Evolutionary conservation across 2,888 invertebrate genomes (phyloP), one percentile per base, ranked within the genome.

Genomic region (Acronicta alni): DNA sequence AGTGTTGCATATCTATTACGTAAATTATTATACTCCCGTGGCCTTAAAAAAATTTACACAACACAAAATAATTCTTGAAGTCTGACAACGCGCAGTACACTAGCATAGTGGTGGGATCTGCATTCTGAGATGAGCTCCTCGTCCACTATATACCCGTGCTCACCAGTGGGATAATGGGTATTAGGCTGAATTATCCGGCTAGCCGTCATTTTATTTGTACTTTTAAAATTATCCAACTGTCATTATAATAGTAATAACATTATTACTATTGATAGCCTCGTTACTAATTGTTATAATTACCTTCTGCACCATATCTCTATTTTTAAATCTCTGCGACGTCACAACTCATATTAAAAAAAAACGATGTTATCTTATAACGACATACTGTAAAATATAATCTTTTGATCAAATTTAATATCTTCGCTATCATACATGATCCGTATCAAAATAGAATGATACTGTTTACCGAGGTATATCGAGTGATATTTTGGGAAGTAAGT

Each of bases 381-480:
- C 54, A 56, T 32, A 43, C 39, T 51, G 43, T 66, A 42, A 49
- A 44, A 30, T 48, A 35, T 23, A 39, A 59, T 67, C 42, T 43
- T 56, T 15, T 49, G 45, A 59, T 67, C 60, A 37, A 32, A 46
- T 20, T 56, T 61, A 42, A 67, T 57, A 72, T 67, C 42, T 43
- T 58, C 17, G 8, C 20, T 54, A 37, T 63, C 46, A 38, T 20
- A 71, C 64, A 73, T 57, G 52, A 63, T 68, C 67, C 52, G 26
- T 68, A 53, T 66, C 42, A 39, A 67, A 71, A 59, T 45, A 58
- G 47, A 66, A 51, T 44, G 15, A 48, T 48, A 32, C 47, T 30
- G 1, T 47, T 14, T 51, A 58, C n/a, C 32, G 35, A 14, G 8
- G 37, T 45, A 39, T 38, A 18, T 42, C 54, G 9, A 26, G 9